Conservation (phyloP, 2,797 vertebrate species). For the Crenichthys baileyi region DNA sequence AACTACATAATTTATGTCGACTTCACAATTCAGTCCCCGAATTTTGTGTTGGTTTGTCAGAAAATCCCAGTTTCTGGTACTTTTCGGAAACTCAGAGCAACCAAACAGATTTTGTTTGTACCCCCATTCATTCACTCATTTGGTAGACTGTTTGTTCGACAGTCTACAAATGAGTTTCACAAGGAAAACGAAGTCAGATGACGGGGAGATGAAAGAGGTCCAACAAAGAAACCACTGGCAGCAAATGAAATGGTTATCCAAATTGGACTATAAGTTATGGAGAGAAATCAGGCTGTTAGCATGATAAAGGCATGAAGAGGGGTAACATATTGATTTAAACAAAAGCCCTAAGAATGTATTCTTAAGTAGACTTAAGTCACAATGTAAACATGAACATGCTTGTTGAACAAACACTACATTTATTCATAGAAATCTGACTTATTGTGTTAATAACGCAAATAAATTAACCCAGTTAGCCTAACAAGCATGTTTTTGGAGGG, state of each 20-base stretch:
- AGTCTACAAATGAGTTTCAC: not conserved
- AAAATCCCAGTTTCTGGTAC: not conserved
- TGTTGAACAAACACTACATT: too few species aligned
- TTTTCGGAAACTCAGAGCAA: slow-evolving; percentile 3
- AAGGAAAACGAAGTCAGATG: not conserved
- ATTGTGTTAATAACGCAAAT: too few species aligned
- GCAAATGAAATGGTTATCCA: slow-evolving; percentile 39
- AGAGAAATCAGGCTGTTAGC: slow-evolving; percentile 23
- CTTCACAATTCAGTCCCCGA: too few species aligned
- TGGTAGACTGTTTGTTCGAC: slow-evolving; percentile 6
- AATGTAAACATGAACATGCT: too few species aligned
- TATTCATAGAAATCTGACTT: too few species aligned
- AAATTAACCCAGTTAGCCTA: too few species aligned
- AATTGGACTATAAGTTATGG: slow-evolving; percentile 20
- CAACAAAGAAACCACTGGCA: not conserved
- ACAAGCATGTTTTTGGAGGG: too few species aligned
- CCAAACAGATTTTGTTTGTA: not conserved
- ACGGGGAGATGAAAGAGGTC: not conserved
- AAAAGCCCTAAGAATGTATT: not conserved
- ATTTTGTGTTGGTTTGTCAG: too few species aligned
- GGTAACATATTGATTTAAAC: not conserved
- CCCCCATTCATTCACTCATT: too few species aligned
- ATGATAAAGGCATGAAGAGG: slow-evolving; percentile 1
- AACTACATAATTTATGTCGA: too few species aligned
- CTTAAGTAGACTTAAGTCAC: not conserved